Evolutionary conservation across 2,888 invertebrate species (phyloP), one percentile per base, ranked within the genome.

Genomic region (Antitype chi): DNA sequence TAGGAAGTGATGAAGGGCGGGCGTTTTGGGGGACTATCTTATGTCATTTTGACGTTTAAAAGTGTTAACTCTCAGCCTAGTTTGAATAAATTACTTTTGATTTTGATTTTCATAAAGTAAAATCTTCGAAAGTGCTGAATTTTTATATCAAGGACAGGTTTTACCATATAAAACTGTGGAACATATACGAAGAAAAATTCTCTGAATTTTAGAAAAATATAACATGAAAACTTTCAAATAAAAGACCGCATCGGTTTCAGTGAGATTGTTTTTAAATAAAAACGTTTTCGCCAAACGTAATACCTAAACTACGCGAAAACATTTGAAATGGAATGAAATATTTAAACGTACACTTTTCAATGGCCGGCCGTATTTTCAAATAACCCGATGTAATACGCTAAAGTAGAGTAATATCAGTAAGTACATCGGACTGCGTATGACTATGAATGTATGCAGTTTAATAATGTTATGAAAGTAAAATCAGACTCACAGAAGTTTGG

Each of bases 351-450:
- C 78, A 84, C 60, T 82, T 89, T 86, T 69, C 80, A 83, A 88
- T 89, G 87, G 87, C 85, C 78, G 25, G 86, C 83, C 89, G 80
- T 89, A 80, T 87, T 87, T 89, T 87, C 80, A 81, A 88, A 85
- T 83, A 88, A 87, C 83, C 75, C 78, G 43, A 81, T 87, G 91
- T 92, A 92, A 92, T 92, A 92, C 88, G 88, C 85, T 90, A 90
- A 92, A 92, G 90, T 91, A 87, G 85, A 88, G 89, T 88, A 89
- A 89, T 91, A 92, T 87, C 86, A 86, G 90, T 91, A 88, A 92
- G 89, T 90, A 89, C 78, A 82, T 82, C 76, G 81, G 80, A 78
- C 79, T 83, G 83, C 73, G 76, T 82, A 86, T 80, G 82, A 79
- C 79, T 82, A 85, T 80, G 81, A 85, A 84, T 89, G 88, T 81